These are phyloP conservation scores for Enoplosus armatus DNA, from an alignment of 2,797 vertebrate genomes.

Conservation along the genomic window DNA sequence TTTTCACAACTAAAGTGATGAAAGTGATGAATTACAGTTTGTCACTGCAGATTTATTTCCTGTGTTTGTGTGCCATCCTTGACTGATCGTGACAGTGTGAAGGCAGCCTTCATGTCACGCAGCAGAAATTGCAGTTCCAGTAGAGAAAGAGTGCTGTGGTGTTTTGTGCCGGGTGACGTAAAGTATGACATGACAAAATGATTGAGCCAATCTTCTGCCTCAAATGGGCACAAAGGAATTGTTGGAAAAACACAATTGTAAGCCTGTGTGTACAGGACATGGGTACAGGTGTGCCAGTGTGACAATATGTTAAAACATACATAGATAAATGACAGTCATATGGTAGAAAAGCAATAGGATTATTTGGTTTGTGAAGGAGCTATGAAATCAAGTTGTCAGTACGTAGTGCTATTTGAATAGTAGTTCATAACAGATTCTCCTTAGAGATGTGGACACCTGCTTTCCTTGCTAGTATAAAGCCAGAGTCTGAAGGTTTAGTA, in stretches of 20 bases:
- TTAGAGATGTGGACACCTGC: constrained; percentile 5
- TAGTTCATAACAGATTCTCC: neutral
- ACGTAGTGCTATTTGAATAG: constrained; percentile 1
- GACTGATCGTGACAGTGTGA: constrained; percentile 63
- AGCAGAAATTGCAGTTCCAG: constrained; percentile 47
- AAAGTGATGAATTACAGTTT: constrained; percentile 67
- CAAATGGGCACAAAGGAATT: constrained; percentile 70
- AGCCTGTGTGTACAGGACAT: constrained; percentile 11
- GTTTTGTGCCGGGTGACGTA: constrained; percentile 71
- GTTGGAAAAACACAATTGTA: constrained; percentile 24
- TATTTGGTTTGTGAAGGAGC: constrained; percentile 5
- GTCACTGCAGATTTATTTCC: constrained; percentile 69
- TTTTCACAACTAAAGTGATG: constrained; percentile 60
- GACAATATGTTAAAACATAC: constrained; percentile 1
- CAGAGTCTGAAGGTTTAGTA: neutral
- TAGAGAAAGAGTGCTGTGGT: constrained; percentile 37
- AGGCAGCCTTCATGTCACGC: constrained; percentile 60
- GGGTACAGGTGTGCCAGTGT: neutral
- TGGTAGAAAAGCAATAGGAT: neutral
- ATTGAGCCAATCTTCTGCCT: constrained; percentile 86
- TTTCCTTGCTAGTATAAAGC: neutral
- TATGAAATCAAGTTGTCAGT: constrained; percentile 4
- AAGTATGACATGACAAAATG: constrained; percentile 78
- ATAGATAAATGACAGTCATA: neutral
- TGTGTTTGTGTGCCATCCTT: constrained; percentile 65